These are phyloP conservation scores for Octomys mimax DNA, from an alignment of 2,797 vertebrate species.

Conservation along the genomic window DNA sequence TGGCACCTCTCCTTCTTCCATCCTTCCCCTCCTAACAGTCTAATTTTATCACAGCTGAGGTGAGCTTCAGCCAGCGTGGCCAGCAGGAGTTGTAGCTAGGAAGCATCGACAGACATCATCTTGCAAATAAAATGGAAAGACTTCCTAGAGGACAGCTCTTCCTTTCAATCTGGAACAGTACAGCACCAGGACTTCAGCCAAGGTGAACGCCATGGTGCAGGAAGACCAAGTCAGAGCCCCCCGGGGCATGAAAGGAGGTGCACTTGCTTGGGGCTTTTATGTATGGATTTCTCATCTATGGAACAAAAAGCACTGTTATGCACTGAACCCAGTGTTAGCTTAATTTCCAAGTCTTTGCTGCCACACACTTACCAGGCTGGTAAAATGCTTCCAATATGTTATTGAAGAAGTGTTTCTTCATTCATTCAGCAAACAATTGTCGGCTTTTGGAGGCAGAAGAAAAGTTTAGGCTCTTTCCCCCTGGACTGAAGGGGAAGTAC, in stretches of 20 bases:
- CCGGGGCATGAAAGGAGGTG: neutral
- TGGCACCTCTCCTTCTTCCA: neutral
- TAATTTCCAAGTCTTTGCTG: neutral
- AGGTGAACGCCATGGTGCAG: fast-evolving
- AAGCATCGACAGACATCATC: neutral
- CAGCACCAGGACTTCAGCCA: fast-evolving
- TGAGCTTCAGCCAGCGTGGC: neutral
- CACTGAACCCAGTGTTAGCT: neutral
- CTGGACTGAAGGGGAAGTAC: too few species aligned
- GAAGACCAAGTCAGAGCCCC: neutral
- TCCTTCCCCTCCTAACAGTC: neutral
- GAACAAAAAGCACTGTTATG: neutral
- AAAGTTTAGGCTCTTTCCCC: neutral
- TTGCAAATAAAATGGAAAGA: neutral
- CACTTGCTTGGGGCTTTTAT: too few species aligned
- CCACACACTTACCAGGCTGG: neutral
- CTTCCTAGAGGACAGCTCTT: neutral
- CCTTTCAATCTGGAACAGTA: neutral
- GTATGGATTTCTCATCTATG: neutral
- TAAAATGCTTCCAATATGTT: neutral
- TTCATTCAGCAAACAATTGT: neutral
- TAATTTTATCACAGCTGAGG: neutral
- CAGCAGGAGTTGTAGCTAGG: neutral
- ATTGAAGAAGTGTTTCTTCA: neutral
- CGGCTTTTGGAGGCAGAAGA: neutral